Base-by-base conservation (phyloP, 2,113 vertebrate genomes). In the Phaetusa simplex region DNA sequence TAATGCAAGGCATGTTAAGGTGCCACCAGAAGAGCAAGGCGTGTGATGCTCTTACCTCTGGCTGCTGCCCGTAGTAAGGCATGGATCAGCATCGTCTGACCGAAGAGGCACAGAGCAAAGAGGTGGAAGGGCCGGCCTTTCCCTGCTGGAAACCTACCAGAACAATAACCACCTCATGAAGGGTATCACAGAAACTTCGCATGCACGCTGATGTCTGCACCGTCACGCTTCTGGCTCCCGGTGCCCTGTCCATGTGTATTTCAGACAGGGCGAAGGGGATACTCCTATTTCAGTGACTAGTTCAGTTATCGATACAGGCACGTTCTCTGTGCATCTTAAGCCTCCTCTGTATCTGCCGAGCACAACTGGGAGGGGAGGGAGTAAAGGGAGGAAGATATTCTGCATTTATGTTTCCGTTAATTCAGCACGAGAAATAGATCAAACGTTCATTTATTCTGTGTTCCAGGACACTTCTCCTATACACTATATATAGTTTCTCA, bases 381-480 rank as follows among this genome's bases (percentile, higher is more conserved):
- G 61, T 65, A 85, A 89, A 52, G 30, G 21, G 30, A 87, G 53
- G 73, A 87, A 84, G 58, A 72, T 69, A 89, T 32, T 92, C 65
- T 89, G 42, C 91, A 74, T 89, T 94, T 93, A 76, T 56, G 58
- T 87, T 95, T 91, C 93, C 42, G 3, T 86, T 89, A 95, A 89
- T 66, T 93, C 45, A 78, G 61, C 50, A 81, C 40, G 79, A 91
- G 73, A 94, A 91, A 95, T 6, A 97, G 66, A 95, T 89, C 49
- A 69, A 94, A 69, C 5, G 10, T 58, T 95, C 78, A 93, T 90
- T 95, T 95, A 91, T 78, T 93, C 77, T 5, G 2, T 3, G 2
- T 94, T 95, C 78, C 91, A 90, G 94, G 93, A 93, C 91, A 90
- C 84, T 94, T 97, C 84, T 96, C 86, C 86, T 86, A 96, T 84